Conservation (phyloP, 2,797 vertebrate species). For the Bradypodion pumilum region DNA sequence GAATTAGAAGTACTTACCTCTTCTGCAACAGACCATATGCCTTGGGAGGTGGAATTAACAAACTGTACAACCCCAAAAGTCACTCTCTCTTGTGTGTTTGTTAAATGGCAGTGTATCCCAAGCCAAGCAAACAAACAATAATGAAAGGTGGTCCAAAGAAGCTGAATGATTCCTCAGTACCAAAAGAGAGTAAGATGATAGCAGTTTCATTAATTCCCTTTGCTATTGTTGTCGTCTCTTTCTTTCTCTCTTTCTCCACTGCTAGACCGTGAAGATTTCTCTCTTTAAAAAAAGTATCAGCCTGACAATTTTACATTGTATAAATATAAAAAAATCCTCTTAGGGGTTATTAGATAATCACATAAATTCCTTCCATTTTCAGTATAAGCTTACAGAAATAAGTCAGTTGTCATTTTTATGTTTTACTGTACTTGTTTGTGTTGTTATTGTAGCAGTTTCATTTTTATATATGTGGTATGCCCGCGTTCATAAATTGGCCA, state of each 20-base stretch:
- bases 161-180: not conserved
- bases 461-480: not conserved
- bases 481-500: no score
- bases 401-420: constrained; percentile 14
- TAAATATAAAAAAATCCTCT: constrained; percentile 15
- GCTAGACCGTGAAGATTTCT: not conserved
- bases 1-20: not conserved
- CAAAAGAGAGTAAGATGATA: not conserved
- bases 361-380: constrained; percentile 2
- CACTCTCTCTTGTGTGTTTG: not conserved
- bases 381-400: not conserved
- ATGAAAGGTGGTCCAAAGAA: not conserved
- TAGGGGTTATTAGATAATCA: constrained; percentile 4
- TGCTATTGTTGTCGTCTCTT: not conserved
- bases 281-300: not conserved
- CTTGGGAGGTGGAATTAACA: not conserved
- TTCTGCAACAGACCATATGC: not conserved
- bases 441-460: not conserved
- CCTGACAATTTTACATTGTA: not conserved
- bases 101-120: not conserved
- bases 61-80: not conserved
- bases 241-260: no score
- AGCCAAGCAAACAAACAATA: not conserved
- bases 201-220: no score
- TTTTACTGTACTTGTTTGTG: constrained; percentile 3